Conservation (phyloP, 2,797 vertebrate species). For the Serranus cabrilla region DNA sequence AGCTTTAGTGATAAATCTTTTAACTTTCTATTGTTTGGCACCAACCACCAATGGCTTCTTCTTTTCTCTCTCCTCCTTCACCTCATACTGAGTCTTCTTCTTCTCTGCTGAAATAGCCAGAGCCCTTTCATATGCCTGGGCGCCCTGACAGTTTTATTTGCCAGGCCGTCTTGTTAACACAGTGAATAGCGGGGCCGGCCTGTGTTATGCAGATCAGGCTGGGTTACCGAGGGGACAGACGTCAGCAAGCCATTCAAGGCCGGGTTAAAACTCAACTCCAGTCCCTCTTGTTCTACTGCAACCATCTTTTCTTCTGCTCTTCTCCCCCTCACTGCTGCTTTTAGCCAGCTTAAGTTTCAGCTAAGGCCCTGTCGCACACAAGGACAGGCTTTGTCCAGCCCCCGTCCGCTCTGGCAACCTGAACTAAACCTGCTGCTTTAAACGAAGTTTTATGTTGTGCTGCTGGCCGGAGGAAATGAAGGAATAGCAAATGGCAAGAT, state of each 20-base stretch:
- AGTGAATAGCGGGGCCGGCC: constrained; percentile 80
- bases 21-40: constrained; percentile 68
- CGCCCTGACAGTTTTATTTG: constrained; percentile 86
- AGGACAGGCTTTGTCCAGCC: constrained; percentile 67
- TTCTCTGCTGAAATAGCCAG: constrained; percentile 66
- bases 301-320: constrained; percentile 27
- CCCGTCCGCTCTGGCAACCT: constrained; percentile 52
- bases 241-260: constrained; percentile 77
- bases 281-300: constrained; percentile 51
- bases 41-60: constrained; percentile 74
- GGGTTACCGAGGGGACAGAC: constrained; percentile 87
- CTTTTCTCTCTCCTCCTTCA: constrained; percentile 60
- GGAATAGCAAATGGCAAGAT: constrained; percentile 36
- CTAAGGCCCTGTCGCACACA: constrained; percentile 54
- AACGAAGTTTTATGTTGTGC: constrained; percentile 38
- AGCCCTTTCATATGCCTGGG: constrained; percentile 82
- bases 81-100: constrained; percentile 65
- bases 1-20: constrained; percentile 76
- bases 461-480: constrained; percentile 56
- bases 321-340: constrained; percentile 25
- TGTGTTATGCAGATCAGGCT: constrained; percentile 89
- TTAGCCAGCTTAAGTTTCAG: constrained; percentile 69
- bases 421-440: constrained; percentile 35
- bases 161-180: constrained; percentile 88
- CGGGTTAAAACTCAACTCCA: constrained; percentile 75